Base-by-base conservation (phyloP, 2,888 invertebrate species). In the Drosophila longiperda region DNA sequence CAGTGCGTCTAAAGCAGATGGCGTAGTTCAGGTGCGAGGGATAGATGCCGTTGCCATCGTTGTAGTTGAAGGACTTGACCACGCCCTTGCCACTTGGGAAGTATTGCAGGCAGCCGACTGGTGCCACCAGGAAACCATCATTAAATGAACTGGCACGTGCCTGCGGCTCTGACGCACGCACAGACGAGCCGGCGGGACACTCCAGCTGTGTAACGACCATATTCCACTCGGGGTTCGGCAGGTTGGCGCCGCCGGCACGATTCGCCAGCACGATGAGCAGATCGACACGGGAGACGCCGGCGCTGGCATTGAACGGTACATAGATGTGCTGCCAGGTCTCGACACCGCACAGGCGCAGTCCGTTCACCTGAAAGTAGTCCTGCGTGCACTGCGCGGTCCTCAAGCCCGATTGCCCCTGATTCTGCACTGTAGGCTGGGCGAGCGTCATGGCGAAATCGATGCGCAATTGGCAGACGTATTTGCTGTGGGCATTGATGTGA, bases 1-100 rank as follows among this genome's bases (percentile, higher is more conserved):
- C 59, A 7, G 66, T 66, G 53, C 94, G 93, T 69, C 94, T 94
- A 91, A 96, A 96, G 90, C 96, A 96, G 1, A 95, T 95, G 1
- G 95, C 94, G 77, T 96, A 96, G 6, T 93, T 93, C 75, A 95
- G 73, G 77, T 94, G 94, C 1, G 94, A 94, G 3, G 94, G 95
- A 82, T 95, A 95, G 0, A 95, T 94, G 0, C 95, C 95, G 0
- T 90, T 66, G 0, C 95, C 95, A 1, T 94, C 83, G 86, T 94
- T 94, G 80, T 94, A 95, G 85, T 95, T 96, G 80, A 96, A 95
- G 5, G 92, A 91, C 54, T 81, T 77, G 32, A 91, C 80, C 4
- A 52, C 70, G 3, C 91, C 91, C 23, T 72, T 78, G 17, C 60
- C 11, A 1, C 86, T 36, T 2, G 91, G 90, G 75, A 84, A 91